Base-by-base conservation (phyloP, 2,888 invertebrate genomes). In the Calliphora vomitoria region DNA sequence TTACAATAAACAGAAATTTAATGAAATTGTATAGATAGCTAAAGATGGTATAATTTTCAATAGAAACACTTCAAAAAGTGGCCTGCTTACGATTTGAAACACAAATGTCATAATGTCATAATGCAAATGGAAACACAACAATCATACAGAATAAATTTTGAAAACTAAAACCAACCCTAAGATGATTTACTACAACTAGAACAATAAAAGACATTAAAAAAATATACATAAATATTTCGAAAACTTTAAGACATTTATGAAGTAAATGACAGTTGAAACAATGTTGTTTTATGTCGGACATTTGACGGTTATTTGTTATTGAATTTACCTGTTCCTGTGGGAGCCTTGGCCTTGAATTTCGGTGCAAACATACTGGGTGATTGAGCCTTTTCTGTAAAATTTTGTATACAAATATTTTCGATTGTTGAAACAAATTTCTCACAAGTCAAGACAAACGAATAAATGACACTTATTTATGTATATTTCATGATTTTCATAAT, bases 261-360 rank as follows among this genome's bases (percentile, higher is more conserved):
- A 55, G 10, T 20, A 20, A 55, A 55, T 55, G 55, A 55, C 20
- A 55, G 18, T 55, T 20, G 8, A 3, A 55, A 55, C 20, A 18
- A 55, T 35, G 35, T 41, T 74, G 38, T 81, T 55, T 82, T 74
- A 75, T 75, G 62, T 58, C 13, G 18, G 18, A 72, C 82, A 72
- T 15, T 44, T 44, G 11, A 64, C 8, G 20, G 4, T 3, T 10
- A 4, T 10, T 20, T 8, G n/a, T 18, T 8, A 10, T 18, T 38
- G 11, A 79, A 86, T 90, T 92, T 93, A 93, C 93, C 93, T 93
- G 92, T 89, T 89, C 93, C 93, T 79, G 90, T 85, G 66, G 96
- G 95, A 91, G 97, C 96, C 92, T 96, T 96, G 91, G 97, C 97
- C 95, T 97, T 97, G 95, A 97, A 97, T 93, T 96, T 97, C 90